These are phyloP conservation scores for Drosophila leonis DNA, from an alignment of 2,888 invertebrate genomes.

Conservation along the genomic window DNA sequence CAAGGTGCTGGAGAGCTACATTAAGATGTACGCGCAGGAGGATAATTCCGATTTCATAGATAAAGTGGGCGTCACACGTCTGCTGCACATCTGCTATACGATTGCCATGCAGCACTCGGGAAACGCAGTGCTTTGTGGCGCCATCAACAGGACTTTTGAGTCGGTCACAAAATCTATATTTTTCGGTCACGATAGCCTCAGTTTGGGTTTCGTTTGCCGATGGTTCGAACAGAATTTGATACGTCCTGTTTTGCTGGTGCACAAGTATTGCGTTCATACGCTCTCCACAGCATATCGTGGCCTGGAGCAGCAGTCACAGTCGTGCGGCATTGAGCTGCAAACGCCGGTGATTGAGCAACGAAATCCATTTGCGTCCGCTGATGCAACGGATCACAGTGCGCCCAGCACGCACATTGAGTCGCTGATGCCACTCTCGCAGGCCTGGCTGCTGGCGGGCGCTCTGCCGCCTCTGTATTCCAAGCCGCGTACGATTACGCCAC, in stretches of 20 bases:
- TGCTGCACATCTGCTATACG: slow-evolving; percentile 91
- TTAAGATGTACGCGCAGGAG: slow-evolving; percentile 88
- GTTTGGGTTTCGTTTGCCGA: slow-evolving; percentile 91
- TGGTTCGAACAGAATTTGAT: slow-evolving; percentile 93
- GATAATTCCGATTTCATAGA: slow-evolving; percentile 87
- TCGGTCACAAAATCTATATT: slow-evolving; percentile 93
- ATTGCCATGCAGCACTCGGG: slow-evolving; percentile 93
- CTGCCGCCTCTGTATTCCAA: slow-evolving; percentile 88
- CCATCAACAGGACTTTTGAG: slow-evolving; percentile 90
- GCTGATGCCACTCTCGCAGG: slow-evolving; percentile 88
- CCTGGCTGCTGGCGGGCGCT: slow-evolving; percentile 90
- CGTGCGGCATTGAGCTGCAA: slow-evolving; percentile 89
- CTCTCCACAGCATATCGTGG: slow-evolving; percentile 87
- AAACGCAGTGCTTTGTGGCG: slow-evolving; percentile 87
- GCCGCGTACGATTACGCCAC: slow-evolving; percentile 83
- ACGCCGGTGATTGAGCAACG: slow-evolving; percentile 90
- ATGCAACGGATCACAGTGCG: slow-evolving; percentile 57
- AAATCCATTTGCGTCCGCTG: slow-evolving; percentile 84
- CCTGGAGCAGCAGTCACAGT: slow-evolving; percentile 82
- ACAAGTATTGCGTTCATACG: slow-evolving; percentile 87
- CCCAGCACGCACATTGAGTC: slow-evolving; percentile 65
- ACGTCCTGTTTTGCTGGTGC: slow-evolving; percentile 90
- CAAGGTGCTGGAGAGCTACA: slow-evolving; percentile 89
- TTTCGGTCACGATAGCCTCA: slow-evolving; percentile 91
- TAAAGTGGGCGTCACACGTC: slow-evolving; percentile 88